Conservation (phyloP, 2,888 invertebrate genomes). For the Nemoura dubitans region DNA sequence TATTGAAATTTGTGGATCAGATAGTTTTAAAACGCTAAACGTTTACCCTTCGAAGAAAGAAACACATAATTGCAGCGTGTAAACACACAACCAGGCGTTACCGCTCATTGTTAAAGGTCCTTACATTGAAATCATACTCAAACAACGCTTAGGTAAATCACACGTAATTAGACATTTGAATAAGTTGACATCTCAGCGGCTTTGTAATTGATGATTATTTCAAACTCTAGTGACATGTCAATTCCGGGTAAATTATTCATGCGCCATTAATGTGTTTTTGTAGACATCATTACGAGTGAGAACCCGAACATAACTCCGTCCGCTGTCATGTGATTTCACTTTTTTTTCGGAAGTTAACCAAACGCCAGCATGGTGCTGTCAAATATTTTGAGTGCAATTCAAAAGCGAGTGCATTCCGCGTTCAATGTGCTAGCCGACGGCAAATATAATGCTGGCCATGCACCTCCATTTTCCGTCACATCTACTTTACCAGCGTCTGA, state of each 20-base stretch:
- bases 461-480: no score
- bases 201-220: neutral
- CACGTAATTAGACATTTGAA: neutral
- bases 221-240: neutral
- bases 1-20: neutral
- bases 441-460: no score
- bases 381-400: neutral
- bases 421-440: neutral
- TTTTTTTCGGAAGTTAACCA: neutral
- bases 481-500: no score
- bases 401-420: neutral
- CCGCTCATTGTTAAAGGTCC: neutral
- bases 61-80: neutral
- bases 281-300: neutral
- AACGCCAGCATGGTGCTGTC: neutral
- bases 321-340: neutral
- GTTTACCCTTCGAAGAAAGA: neutral
- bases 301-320: neutral
- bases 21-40: neutral
- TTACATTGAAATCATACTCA: neutral
- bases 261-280: neutral
- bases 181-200: neutral
- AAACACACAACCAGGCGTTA: neutral
- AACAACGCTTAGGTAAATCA: neutral
- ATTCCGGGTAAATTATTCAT: neutral